Evolutionary conservation across 2,888 invertebrate genomes (phyloP).

Genomic region (Stenoptilia bipunctidactyla): DNA sequence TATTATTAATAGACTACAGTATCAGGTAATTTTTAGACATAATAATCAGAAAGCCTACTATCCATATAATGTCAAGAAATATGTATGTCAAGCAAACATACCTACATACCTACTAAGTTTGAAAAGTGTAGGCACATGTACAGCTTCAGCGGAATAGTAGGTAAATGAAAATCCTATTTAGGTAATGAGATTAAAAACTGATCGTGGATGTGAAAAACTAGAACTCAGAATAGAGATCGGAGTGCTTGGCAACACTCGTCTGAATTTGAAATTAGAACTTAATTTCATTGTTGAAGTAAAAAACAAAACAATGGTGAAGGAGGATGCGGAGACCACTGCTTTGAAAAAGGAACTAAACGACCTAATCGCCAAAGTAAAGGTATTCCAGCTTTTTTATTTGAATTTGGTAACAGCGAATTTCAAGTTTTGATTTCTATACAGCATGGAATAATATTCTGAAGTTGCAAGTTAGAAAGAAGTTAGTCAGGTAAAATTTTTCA

Average conservation of each 20-base stretch:
- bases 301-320: slow-evolving; percentile 76
- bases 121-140: slow-evolving; percentile 30
- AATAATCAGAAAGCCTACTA: too few species aligned
- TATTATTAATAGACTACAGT: too few species aligned
- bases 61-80: too few species aligned
- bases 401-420: too few species aligned
- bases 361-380: slow-evolving; percentile 84
- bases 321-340: slow-evolving; percentile 83
- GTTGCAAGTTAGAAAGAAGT: too few species aligned
- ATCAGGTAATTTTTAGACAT: too few species aligned
- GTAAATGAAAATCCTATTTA: slow-evolving; percentile 49
- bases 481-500: too few species aligned
- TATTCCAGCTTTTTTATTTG: too few species aligned
- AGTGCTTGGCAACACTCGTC: background rate
- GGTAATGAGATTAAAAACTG: slow-evolving; percentile 38
- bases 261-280: background rate
- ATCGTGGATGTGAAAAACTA: slow-evolving; percentile 7
- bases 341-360: slow-evolving; percentile 86
- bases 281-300: background rate
- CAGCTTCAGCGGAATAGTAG: slow-evolving; percentile 37
- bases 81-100: too few species aligned
- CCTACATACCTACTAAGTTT: too few species aligned
- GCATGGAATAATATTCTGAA: too few species aligned
- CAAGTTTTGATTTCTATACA: too few species aligned
- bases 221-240: slow-evolving; percentile 8